phyloP scores from a whole-genome alignment of 2,797 vertebrate genomes.

The Poecile montanus region DNA sequence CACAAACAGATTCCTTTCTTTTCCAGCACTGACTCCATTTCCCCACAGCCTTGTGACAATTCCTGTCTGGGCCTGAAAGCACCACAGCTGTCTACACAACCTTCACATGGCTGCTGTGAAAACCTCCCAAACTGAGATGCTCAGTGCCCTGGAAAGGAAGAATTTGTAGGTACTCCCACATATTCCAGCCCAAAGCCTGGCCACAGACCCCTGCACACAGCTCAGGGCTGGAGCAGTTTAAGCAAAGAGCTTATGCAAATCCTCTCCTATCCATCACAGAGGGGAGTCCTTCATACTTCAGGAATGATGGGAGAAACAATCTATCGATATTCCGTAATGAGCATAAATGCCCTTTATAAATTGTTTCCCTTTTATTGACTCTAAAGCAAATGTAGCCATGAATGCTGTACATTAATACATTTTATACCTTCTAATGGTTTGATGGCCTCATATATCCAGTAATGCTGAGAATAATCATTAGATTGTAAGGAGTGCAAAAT shows the following conservation, averaged over 20 bases:
- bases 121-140: neutral
- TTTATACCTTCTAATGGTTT: constrained; percentile 76
- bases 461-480: constrained; percentile 71
- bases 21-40: neutral
- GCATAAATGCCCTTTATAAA: constrained; percentile 72
- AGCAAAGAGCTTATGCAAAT: constrained; percentile 48
- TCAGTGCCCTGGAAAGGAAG: neutral
- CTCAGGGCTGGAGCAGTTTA: neutral
- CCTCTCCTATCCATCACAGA: constrained; percentile 46
- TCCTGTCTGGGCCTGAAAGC: neutral
- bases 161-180: neutral
- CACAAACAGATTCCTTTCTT: neutral
- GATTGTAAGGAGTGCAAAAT: constrained; percentile 74
- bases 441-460: constrained; percentile 72
- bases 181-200: neutral
- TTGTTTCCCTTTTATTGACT: constrained; percentile 80
- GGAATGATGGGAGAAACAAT: constrained; percentile 66
- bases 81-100: fast-evolving
- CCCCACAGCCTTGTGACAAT: neutral
- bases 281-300: constrained; percentile 65
- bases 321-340: constrained; percentile 71
- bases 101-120: neutral
- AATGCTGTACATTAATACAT: constrained; percentile 73
- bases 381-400: constrained; percentile 73
- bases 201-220: neutral